Evolutionary conservation across 2,888 invertebrate genomes (phyloP).

Genomic region (Lacanobia wlatinum): DNA sequence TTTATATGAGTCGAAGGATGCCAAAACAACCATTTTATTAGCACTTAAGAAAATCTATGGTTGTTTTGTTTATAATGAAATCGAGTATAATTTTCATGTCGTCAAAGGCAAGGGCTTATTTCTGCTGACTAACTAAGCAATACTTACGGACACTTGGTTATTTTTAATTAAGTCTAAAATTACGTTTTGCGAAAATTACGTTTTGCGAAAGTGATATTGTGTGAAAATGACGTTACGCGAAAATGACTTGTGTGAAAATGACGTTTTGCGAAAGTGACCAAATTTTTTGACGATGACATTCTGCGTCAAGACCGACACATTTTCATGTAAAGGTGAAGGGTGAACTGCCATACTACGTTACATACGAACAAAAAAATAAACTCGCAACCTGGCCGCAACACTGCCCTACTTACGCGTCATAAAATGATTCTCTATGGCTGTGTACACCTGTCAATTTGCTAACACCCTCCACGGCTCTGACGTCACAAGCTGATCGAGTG

Average conservation of each 20-base stretch:
- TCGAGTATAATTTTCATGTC: not conserved
- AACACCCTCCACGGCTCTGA: slow-evolving; percentile 24
- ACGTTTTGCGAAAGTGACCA: no score
- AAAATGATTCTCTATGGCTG: slow-evolving; percentile 9
- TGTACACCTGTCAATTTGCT: slow-evolving; percentile 41
- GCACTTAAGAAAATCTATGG: slow-evolving; percentile 39
- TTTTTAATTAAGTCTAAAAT: not conserved
- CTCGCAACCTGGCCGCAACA: not conserved
- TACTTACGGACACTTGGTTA: not conserved
- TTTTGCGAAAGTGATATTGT: no score
- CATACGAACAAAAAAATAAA: not conserved
- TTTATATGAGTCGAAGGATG: slow-evolving; percentile 33
- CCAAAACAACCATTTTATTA: slow-evolving; percentile 43
- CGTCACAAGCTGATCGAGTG: slow-evolving; percentile 33
- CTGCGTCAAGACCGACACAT: no score
- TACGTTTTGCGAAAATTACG: no score
- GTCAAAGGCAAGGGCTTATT: not conserved
- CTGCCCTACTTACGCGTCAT: slow-evolving; percentile 8
- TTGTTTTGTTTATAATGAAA: slow-evolving; percentile 28
- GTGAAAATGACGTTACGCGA: no score
- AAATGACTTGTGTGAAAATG: no score
- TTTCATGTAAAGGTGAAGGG: not conserved
- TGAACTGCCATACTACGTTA: not conserved
- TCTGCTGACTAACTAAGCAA: not conserved
- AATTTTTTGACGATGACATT: no score